phyloP scores from a whole-genome alignment of 2,797 vertebrate species.

The Pogonophryne albipinna region DNA sequence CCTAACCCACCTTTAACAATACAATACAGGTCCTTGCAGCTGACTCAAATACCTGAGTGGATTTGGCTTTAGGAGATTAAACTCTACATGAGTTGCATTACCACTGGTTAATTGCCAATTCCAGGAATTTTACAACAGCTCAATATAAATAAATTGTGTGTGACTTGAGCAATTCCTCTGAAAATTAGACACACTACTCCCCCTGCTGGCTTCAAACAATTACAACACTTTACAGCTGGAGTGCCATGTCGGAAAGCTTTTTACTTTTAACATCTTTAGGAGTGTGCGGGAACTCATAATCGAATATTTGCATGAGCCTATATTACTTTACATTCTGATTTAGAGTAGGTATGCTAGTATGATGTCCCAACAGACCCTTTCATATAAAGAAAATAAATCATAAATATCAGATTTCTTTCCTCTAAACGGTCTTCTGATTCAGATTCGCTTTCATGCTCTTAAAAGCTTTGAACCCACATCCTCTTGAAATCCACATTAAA shows the following conservation, averaged over 20 bases:
- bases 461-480: background rate
- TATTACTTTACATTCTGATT: background rate
- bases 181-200: slow-evolving; percentile 61
- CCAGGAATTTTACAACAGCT: slow-evolving; percentile 37
- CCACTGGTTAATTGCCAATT: slow-evolving; percentile 32
- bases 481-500: background rate
- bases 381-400: background rate
- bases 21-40: slow-evolving; percentile 17
- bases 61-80: slow-evolving; percentile 62
- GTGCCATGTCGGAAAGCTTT: background rate
- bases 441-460: background rate
- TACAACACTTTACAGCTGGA: slow-evolving; percentile 18
- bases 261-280: background rate
- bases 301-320: background rate
- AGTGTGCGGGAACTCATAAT: background rate
- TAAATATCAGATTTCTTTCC: background rate
- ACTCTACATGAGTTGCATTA: slow-evolving; percentile 40
- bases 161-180: background rate
- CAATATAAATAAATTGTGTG: background rate
- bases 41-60: slow-evolving; percentile 55
- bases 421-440: background rate
- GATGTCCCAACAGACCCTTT: background rate
- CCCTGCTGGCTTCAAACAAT: slow-evolving; percentile 69
- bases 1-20: too few relatives aligned
- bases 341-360: background rate